Percentiles rank a stretch among this genome's conserved stretches.
These are phyloP conservation scores for Megathymus violae DNA, from an alignment of 1,140 invertebrate genomes.

Conservation along the genomic window DNA sequence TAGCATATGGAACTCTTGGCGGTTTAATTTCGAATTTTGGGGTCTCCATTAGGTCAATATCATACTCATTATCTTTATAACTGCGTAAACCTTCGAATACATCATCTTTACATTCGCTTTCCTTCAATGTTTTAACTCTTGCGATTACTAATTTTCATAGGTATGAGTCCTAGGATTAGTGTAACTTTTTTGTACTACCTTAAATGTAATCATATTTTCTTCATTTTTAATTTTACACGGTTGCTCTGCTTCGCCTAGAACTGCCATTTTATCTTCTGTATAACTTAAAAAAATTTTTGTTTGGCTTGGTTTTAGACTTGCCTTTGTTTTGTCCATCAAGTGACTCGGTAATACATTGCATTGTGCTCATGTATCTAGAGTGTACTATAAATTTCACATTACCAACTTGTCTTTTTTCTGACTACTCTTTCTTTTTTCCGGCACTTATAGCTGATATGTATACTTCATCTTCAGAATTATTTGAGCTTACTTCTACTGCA, in stretches of 20 bases:
- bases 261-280: constrained; percentile 33
- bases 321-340: too few relatives aligned
- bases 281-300: not conserved
- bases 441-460: constrained; percentile 34
- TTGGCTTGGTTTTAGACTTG: too few relatives aligned
- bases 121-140: too few relatives aligned
- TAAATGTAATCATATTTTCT: constrained; percentile 29
- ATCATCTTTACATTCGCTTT: too few relatives aligned
- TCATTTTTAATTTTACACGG: constrained; percentile 30
- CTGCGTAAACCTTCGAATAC: constrained; percentile 37
- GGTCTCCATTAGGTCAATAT: constrained; percentile 36
- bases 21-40: constrained; percentile 24
- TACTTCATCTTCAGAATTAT: constrained; percentile 27
- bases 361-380: constrained; percentile 26
- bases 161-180: constrained; percentile 29
- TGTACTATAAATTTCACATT: not conserved
- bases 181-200: constrained; percentile 36
- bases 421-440: constrained; percentile 30
- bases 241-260: constrained; percentile 23
- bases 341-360: not conserved
- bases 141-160: constrained; percentile 3
- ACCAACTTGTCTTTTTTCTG: not conserved
- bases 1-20: constrained; percentile 28
- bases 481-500: constrained; percentile 29
- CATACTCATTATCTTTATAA: constrained; percentile 34